These are phyloP conservation scores for Nasonia longicornis DNA, from an alignment of 1,140 invertebrate genomes.

Conservation along the genomic window DNA sequence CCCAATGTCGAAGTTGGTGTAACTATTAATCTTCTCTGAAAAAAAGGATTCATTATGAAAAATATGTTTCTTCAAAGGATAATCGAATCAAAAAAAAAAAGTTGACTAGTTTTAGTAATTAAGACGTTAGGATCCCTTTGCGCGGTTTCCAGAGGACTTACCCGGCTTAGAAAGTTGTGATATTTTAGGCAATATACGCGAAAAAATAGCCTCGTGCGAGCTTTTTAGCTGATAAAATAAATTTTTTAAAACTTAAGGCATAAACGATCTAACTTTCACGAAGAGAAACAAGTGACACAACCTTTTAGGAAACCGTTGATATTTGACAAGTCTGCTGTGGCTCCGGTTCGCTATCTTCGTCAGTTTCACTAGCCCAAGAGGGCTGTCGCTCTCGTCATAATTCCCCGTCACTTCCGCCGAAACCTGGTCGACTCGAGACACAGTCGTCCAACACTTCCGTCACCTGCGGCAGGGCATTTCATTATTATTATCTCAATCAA, in stretches of 20 bases:
- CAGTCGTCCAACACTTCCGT: slow-evolving; percentile 61
- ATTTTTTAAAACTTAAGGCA: too few species aligned
- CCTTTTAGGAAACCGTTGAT: slow-evolving; percentile 58
- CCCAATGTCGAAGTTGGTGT: neutral
- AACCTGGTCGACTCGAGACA: slow-evolving; percentile 52
- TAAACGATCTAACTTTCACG: neutral
- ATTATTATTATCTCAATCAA: neutral
- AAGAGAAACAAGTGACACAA: neutral
- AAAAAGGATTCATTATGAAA: neutral
- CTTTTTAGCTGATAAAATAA: too few species aligned
- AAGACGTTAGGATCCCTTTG: too few species aligned
- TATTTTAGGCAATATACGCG: too few species aligned
- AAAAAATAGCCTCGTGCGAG: too few species aligned
- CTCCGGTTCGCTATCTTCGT: slow-evolving; percentile 62
- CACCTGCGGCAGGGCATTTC: slow-evolving; percentile 49
- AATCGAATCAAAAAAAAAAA: too few species aligned
- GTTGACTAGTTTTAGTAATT: too few species aligned
- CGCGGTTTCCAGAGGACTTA: too few species aligned
- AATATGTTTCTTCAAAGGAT: too few species aligned
- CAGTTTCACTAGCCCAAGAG: slow-evolving; percentile 62
- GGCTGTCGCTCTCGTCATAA: slow-evolving; percentile 62
- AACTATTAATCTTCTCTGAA: neutral
- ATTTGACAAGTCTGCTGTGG: slow-evolving; percentile 60
- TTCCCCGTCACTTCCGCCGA: slow-evolving; percentile 56
- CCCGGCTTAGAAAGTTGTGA: too few species aligned